A percentile compares a stretch with the other conserved stretches of the same genome.
Evolutionary conservation across 1,140 invertebrate species (phyloP).

Genomic region (Neotoxoptera formosana): DNA sequence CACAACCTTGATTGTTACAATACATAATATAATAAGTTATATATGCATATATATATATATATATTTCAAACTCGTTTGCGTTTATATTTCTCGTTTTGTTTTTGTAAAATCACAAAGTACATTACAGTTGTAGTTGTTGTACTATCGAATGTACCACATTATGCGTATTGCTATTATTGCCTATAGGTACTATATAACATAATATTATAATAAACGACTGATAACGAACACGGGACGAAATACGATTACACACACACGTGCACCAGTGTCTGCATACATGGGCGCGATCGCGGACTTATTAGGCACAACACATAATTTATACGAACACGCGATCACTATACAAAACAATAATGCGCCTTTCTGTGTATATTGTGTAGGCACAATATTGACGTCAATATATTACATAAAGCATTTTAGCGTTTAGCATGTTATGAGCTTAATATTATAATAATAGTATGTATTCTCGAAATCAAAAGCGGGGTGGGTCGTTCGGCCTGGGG

Average conservation of each 20-base stretch:
- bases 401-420: no score
- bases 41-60: neutral
- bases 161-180: neutral
- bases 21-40: neutral
- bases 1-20: neutral
- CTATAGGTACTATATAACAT: neutral
- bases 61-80: slow-evolving; percentile 7
- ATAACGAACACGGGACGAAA: slow-evolving; percentile 24
- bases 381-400: neutral
- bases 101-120: neutral
- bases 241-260: neutral
- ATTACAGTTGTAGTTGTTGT: no score
- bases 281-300: neutral
- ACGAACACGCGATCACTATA: neutral
- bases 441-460: no score
- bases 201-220: neutral
- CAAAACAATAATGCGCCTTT: neutral
- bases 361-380: no score
- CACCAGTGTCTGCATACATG: neutral
- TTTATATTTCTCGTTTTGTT: neutral
- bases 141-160: neutral
- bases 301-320: neutral
- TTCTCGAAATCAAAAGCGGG: neutral
- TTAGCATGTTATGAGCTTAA: neutral
- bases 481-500: neutral